These are phyloP conservation scores for Garrulus glandarius DNA, from an alignment of 2,797 vertebrate species.

Conservation along the genomic window DNA sequence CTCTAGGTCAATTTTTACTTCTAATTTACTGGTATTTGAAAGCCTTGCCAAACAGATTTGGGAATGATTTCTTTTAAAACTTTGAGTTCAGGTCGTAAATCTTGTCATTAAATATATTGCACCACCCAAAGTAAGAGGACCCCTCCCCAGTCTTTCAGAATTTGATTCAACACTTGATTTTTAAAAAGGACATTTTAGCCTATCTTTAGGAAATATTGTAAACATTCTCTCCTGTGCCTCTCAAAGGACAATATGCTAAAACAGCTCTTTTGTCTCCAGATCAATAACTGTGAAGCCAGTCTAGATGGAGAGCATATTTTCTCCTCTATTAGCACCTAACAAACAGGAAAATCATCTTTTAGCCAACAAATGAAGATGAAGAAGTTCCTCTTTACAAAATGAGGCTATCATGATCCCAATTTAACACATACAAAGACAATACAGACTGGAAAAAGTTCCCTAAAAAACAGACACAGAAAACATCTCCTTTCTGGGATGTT, in stretches of 20 bases:
- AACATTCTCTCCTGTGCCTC: not conserved
- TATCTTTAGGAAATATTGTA: not conserved
- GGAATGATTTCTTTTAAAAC: not conserved
- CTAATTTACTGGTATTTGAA: not conserved
- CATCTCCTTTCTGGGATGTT: conserved; percentile 19
- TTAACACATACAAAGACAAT: not conserved
- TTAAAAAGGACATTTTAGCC: not conserved
- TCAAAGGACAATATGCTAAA: not conserved
- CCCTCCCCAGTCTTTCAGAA: not conserved
- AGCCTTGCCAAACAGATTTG: not conserved
- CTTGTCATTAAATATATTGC: not conserved
- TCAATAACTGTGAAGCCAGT: not conserved
- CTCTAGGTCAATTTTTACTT: not conserved
- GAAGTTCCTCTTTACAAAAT: not conserved
- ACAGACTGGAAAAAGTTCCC: not conserved
- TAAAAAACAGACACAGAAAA: not conserved
- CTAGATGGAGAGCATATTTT: not conserved
- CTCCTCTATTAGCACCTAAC: not conserved
- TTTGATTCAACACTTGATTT: not conserved
- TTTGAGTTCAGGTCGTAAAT: not conserved
- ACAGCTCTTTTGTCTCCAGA: not conserved
- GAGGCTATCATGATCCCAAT: not conserved
- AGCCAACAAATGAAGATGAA: not conserved
- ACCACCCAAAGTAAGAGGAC: not conserved
- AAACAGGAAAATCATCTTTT: not conserved